Evolutionary conservation across 2,888 invertebrate genomes (phyloP), one percentile per base, ranked within the genome.

Genomic region (Microdon myrmicae): DNA sequence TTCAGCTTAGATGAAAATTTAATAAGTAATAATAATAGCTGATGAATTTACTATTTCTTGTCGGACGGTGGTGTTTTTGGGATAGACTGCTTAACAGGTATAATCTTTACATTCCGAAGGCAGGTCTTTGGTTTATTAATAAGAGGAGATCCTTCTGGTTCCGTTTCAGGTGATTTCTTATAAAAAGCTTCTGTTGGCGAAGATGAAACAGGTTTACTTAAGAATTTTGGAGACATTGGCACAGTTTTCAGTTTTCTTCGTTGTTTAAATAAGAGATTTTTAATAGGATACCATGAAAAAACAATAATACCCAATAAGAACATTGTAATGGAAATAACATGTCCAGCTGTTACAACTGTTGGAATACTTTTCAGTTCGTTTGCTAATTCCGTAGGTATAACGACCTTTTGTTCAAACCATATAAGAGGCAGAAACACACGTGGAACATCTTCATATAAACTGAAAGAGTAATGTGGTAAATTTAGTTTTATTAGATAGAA

Each of bases 391-490:
- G 84, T 81, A 0, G 85, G 84, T 1, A 90, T 81, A 8, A 78
- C 75, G 1, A 87, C 89, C 49, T 81, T 83, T 73, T 92, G 86
- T 71, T 89, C 86, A 70, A 92, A 88, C 91, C 92, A 92, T 55
- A 92, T 83, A 47, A 90, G 83, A 0, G 92, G 92, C 69, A 92
- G 86, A 73, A 86, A 86, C 68, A 88, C 82, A 43, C 79, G 83
- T 1, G 90, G 90, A 1, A 89, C 84, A 13, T 86, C 78, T 68
- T 84, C 81, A 74, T 85, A 90, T 29, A 90, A 73, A 1, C 89
- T 90, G 80, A 10, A 82, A 79, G 31, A 16, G 55, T 55, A 32
- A 44, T 26, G 20, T 7, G n/a, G 7, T 23, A 23, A 23, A 23
- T n/a, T n/a, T n/a, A n/a, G n/a, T 22, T 22, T 8, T 22, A 22